Percentiles rank a stretch among this genome's conserved stretches.
These are phyloP conservation scores for Hyposoter didymator DNA, from an alignment of 2,888 invertebrate species.

Conservation along the genomic window DNA sequence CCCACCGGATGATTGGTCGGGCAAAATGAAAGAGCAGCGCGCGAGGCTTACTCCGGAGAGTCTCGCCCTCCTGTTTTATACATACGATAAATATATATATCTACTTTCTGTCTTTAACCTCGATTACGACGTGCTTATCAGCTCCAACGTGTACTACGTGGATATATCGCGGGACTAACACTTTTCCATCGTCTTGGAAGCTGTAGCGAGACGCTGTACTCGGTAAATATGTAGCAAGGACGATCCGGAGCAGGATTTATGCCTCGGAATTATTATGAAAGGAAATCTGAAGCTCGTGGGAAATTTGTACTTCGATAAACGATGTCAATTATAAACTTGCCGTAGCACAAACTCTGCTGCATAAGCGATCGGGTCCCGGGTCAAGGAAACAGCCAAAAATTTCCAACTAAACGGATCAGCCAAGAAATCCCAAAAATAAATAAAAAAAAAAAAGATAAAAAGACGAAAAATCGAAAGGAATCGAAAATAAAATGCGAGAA, in stretches of 20 bases:
- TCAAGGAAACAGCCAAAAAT: too few relatives aligned
- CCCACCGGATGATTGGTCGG: conserved; percentile 42
- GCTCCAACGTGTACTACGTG: neutral
- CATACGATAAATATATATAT: neutral
- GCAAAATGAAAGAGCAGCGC: conserved; percentile 30
- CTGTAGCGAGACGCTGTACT: neutral
- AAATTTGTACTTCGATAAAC: neutral
- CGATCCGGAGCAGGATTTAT: conserved; percentile 7
- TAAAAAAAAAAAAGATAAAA: neutral
- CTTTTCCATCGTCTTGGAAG: neutral
- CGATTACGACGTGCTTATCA: conserved; percentile 40
- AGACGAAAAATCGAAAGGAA: neutral
- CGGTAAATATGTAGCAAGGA: conserved; percentile 1
- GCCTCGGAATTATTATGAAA: conserved; percentile 4
- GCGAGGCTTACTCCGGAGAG: conserved; percentile 29
- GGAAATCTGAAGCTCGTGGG: neutral
- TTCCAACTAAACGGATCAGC: too few relatives aligned
- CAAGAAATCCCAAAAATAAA: too few relatives aligned
- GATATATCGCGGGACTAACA: neutral
- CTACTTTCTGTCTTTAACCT: neutral
- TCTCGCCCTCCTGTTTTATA: neutral
- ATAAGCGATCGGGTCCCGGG: neutral
- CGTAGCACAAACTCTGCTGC: neutral
- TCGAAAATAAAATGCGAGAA: too few relatives aligned
- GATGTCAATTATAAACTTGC: neutral